Conservation (phyloP, 1,140 invertebrate genomes). For the Cotesia vestalis region DNA sequence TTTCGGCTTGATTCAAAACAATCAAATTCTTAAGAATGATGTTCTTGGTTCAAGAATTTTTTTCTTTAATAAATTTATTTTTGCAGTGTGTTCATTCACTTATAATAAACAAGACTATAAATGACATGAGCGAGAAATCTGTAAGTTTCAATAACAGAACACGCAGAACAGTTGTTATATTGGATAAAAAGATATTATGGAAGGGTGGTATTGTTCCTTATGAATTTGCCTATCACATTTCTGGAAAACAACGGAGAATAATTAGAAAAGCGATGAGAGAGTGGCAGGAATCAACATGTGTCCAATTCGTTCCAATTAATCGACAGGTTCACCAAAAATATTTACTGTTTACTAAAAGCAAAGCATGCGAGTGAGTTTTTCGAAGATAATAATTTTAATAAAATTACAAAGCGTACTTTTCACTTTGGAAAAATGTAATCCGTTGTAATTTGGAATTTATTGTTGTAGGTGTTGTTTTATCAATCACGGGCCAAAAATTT, state of each 20-base stretch:
- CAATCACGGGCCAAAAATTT: constrained; percentile 93
- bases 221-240: constrained; percentile 97
- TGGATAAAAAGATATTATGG: constrained; percentile 94
- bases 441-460: too few relatives aligned
- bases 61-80: too few relatives aligned
- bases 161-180: constrained; percentile 78
- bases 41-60: too few relatives aligned
- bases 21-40: too few relatives aligned
- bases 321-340: constrained; percentile 90
- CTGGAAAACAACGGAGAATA: constrained; percentile 92
- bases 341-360: constrained; percentile 85
- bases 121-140: not conserved
- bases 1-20: too few relatives aligned
- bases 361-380: constrained; percentile 94
- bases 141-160: not conserved
- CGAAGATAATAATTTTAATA: not conserved
- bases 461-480: constrained; percentile 97
- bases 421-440: too few relatives aligned
- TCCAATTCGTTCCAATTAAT: constrained; percentile 94
- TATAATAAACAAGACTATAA: too few relatives aligned
- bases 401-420: too few relatives aligned
- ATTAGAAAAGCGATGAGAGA: constrained; percentile 99
- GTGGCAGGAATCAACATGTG: constrained; percentile 99
- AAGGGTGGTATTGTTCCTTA: constrained; percentile 98
- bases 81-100: too few relatives aligned